A percentile compares a stretch with the other conserved stretches of the same genome.
Conservation (phyloP, 2,797 vertebrate genomes). For the Protonibea diacanthus region DNA sequence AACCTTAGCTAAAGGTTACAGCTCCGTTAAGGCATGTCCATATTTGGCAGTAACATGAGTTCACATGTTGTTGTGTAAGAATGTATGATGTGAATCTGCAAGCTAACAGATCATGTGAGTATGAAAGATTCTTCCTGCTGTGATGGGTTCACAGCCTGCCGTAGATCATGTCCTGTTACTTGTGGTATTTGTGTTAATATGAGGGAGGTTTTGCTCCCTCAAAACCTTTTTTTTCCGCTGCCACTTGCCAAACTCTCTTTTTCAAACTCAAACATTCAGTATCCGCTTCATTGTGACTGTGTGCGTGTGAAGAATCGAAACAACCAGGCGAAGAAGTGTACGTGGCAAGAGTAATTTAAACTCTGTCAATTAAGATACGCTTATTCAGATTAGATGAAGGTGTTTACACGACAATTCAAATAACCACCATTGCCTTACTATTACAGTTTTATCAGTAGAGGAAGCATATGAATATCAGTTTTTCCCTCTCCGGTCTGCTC, state of each 20-base stretch:
- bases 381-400: constrained; percentile 6
- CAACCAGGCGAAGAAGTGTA: neutral
- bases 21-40: neutral
- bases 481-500: constrained; percentile 7
- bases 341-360: constrained; percentile 8
- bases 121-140: neutral
- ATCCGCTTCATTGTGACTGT: neutral
- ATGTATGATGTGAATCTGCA: neutral
- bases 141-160: neutral
- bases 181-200: constrained; percentile 22
- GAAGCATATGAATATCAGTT: neutral
- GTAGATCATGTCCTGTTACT: neutral
- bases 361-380: constrained; percentile 9
- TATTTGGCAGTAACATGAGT: neutral
- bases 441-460: neutral
- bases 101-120: neutral
- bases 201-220: constrained; percentile 2
- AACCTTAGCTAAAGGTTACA: neutral
- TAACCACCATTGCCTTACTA: neutral
- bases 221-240: constrained; percentile 5
- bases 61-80: neutral
- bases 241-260: constrained; percentile 18
- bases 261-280: constrained; percentile 16
- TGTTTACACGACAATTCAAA: constrained; percentile 8
- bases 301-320: neutral